phyloP scores from a whole-genome alignment of 2,113 vertebrate species.

The Sprattus sprattus region DNA sequence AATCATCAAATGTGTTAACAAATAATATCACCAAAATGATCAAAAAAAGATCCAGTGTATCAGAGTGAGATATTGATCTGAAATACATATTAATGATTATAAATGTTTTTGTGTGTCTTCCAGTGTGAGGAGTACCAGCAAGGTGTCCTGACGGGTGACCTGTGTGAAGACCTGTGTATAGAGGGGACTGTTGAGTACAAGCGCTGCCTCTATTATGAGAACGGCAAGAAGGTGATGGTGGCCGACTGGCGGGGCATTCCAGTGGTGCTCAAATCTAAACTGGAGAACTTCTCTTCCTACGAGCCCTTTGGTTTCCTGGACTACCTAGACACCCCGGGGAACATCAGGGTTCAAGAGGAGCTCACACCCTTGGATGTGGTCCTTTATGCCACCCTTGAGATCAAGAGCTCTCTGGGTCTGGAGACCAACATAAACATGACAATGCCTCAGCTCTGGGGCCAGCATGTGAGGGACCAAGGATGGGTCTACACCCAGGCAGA shows the following conservation, averaged over 20 bases:
- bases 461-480: conserved; percentile 65
- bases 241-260: conserved; percentile 85
- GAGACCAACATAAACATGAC: conserved; percentile 67
- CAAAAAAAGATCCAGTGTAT: too few species aligned
- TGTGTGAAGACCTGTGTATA: conserved; percentile 91
- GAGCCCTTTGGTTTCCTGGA: conserved; percentile 74
- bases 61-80: not conserved
- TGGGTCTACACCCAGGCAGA: conserved; percentile 72
- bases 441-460: conserved; percentile 75
- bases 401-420: conserved; percentile 84
- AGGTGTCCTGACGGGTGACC: conserved; percentile 80
- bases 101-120: conserved; percentile 46
- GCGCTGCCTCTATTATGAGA: conserved; percentile 88
- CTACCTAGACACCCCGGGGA: conserved; percentile 67
- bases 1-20: too few species aligned
- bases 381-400: conserved; percentile 83
- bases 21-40: too few species aligned
- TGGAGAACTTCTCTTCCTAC: conserved; percentile 90
- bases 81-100: not conserved
- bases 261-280: conserved; percentile 89
- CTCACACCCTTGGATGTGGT: conserved; percentile 83
- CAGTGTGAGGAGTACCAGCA: conserved; percentile 86
- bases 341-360: conserved; percentile 56
- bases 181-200: conserved; percentile 79
- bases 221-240: conserved; percentile 94